Base-by-base conservation (phyloP, 2,113 vertebrate genomes). In the Mesocricetus auratus region DNA sequence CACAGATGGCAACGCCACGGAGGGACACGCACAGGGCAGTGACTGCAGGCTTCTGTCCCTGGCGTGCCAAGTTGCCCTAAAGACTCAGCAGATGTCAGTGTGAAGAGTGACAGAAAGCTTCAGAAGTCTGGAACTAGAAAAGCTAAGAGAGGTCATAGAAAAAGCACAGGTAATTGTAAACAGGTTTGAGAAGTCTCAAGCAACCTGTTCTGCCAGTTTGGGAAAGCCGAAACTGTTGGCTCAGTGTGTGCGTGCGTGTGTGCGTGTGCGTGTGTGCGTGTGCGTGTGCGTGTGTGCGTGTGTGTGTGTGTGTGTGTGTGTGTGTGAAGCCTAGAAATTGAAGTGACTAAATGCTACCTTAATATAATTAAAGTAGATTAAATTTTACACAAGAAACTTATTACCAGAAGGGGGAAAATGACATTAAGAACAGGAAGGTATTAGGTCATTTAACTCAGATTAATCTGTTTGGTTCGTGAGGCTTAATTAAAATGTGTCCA, bases 61-160 rank as follows among this genome's bases (percentile, higher is more conserved):
- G 3, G 69, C 56, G 31, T 1, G 58, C 68, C 4, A 1, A 5
- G 3, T 11, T 10, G 36, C 93, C 50, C 68, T 12, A 13, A 53
- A 53, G n/a, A n/a, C 10, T 7, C 2, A 24, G 45, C 60, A 21
- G 62, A 31, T 0, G 29, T 42, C 85, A 22, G 0, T 1, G 2
- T 71, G n/a, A 42, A 82, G 60, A 16, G 79, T 36, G 53, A 33
- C 7, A 7, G 1, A n/a, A 15, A 39, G 0, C 47, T 56, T 11
- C 1, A 8, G 3, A 58, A 29, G 60, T 15, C 33, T 7, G 53
- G 13, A 66, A 77, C 3, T 58, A 60, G 42, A 36, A 33, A 39
- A 56, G 58, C 22, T 13, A 17, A 17, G 19, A 10, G 4, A 11
- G 50, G 39, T 68, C 7, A 56, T 6, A 33, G 3, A 7, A 10